Evolutionary conservation across 2,888 invertebrate species (phyloP).

Genomic region (Sycophila texana): DNA sequence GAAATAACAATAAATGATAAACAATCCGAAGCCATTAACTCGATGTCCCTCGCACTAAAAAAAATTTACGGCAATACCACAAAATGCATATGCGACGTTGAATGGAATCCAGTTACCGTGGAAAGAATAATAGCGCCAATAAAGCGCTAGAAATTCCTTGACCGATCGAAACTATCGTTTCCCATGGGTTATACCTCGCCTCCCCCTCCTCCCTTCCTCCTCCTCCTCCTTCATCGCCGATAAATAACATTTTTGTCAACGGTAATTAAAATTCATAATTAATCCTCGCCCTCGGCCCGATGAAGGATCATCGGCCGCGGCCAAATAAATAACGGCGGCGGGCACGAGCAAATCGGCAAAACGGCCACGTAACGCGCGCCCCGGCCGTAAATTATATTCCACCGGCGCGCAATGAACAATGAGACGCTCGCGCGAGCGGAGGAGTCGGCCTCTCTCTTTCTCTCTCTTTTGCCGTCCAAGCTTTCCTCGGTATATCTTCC

Average conservation of each 20-base stretch:
- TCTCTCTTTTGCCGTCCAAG: not conserved
- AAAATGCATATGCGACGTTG: not conserved
- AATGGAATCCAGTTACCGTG: not conserved
- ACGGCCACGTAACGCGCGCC: not conserved
- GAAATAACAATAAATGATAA: constrained; percentile 16
- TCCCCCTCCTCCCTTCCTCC: not conserved
- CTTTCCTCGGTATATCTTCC: constrained; percentile 23
- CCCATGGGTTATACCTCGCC: not conserved
- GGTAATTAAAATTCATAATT: constrained; percentile 34
- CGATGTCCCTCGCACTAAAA: not conserved
- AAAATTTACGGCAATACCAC: not conserved
- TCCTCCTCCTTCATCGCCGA: not conserved
- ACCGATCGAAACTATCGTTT: constrained; percentile 16
- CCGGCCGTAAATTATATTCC: constrained; percentile 33
- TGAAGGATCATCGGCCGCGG: constrained; percentile 9
- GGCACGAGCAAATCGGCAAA: constrained; percentile 2
- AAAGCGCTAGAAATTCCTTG: constrained; percentile 11
- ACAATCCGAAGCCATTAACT: constrained; percentile 9
- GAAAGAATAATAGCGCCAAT: constrained; percentile 26
- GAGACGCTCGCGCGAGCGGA: not conserved
- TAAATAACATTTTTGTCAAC: constrained; percentile 33
- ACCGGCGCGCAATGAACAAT: constrained; percentile 29
- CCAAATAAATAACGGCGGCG: not conserved
- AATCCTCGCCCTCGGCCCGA: constrained; percentile 12
- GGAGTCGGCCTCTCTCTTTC: not conserved